Conservation (phyloP, 2,797 vertebrate species). For the Otus scops region DNA sequence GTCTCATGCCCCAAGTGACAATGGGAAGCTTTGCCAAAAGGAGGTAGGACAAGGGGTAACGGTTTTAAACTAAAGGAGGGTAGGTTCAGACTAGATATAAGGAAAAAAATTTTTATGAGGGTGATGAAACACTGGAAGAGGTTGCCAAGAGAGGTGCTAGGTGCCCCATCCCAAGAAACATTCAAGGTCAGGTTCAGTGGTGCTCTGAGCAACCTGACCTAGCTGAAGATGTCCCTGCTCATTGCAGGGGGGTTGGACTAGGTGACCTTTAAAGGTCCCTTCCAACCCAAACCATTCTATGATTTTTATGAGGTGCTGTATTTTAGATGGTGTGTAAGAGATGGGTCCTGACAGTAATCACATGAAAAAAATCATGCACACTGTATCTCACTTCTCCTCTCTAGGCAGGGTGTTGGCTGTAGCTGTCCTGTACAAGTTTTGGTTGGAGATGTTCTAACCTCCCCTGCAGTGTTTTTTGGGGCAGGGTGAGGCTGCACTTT, state of each 20-base stretch:
- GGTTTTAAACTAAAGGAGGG: not conserved
- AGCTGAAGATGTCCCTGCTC: not conserved
- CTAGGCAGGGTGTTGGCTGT: not conserved
- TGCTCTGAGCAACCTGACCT: not conserved
- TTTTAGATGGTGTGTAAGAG: not conserved
- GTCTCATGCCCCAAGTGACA: not conserved
- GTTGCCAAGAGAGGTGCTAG: not conserved
- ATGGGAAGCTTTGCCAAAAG: not conserved
- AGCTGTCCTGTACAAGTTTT: not conserved
- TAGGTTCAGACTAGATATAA: not conserved
- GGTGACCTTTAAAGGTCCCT: not conserved
- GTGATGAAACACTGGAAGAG: not conserved
- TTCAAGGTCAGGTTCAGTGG: not conserved
- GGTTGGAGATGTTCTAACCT: not conserved
- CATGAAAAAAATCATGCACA: not conserved
- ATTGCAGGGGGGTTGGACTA: not conserved
- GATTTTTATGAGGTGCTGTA: not conserved
- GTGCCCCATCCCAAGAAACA: not conserved
- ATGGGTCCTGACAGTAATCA: not conserved
- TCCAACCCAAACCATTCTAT: not conserved
- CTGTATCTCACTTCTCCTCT: not conserved
- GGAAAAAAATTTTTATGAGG: not conserved
- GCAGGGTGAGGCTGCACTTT: not conserved
- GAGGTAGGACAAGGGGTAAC: not conserved
- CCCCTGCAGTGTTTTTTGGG: not conserved